These are phyloP conservation scores for Pheosia gnoma DNA, from an alignment of 2,888 invertebrate genomes.

Conservation along the genomic window DNA sequence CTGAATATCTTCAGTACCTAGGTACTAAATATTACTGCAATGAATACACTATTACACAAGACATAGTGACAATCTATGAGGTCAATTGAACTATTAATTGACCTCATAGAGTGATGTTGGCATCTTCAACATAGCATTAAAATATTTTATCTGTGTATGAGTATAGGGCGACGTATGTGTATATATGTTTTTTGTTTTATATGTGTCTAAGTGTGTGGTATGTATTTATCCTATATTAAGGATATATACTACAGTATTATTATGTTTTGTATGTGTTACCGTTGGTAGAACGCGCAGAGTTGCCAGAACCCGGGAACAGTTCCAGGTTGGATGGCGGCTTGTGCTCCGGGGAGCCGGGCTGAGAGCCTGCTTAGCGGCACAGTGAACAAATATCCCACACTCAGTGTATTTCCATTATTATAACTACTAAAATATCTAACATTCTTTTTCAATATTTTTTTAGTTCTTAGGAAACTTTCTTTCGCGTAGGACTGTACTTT, in stretches of 20 bases:
- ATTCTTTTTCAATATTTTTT: neutral
- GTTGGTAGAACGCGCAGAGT: constrained; percentile 90
- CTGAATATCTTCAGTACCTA: no score
- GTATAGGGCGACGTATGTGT: neutral
- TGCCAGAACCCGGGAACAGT: constrained; percentile 86
- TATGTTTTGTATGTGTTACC: constrained; percentile 84
- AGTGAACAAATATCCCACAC: constrained; percentile 62
- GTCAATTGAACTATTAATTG: no score
- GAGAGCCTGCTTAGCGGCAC: constrained; percentile 75
- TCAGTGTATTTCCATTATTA: constrained; percentile 26
- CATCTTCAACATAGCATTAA: no score
- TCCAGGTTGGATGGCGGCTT: constrained; percentile 89
- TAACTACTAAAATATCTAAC: neutral
- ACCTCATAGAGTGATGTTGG: no score
- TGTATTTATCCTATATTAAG: no score
- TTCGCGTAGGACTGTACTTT: neutral
- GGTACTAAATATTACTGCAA: no score
- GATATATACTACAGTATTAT: no score
- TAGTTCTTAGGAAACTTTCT: neutral
- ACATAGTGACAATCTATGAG: no score
- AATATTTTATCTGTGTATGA: neutral
- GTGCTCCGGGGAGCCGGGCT: constrained; percentile 86
- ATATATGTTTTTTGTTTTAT: neutral
- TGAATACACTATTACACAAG: no score
- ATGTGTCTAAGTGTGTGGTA: constrained; percentile 2